Conservation (phyloP, 35 echinoderm and acorn worm genomes). For the Diadema setosum region DNA sequence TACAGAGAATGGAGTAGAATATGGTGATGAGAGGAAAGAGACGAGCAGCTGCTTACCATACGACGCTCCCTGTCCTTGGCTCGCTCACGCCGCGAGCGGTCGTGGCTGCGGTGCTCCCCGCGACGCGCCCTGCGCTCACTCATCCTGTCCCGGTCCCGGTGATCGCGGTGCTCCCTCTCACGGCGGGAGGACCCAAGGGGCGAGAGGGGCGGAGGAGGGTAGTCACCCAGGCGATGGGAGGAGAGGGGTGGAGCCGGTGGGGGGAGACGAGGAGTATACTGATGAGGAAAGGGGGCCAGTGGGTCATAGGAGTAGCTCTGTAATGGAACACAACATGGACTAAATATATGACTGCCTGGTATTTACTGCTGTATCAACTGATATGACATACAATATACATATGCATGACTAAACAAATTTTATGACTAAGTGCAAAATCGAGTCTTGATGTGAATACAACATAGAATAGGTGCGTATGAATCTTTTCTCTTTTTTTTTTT, state of each 20-base stretch:
- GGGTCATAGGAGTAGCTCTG: conserved; percentile 31
- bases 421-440: no score
- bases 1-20: no score
- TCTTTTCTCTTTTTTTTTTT: no score
- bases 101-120: background rate
- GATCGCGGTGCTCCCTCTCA: background rate
- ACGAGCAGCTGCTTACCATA: background rate
- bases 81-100: background rate
- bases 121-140: background rate
- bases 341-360: no score
- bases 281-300: background rate
- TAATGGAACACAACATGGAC: background rate
- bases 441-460: no score
- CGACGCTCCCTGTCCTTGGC: background rate
- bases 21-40: no score
- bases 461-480: no score
- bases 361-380: no score
- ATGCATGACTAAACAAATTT: no score
- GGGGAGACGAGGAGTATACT: background rate
- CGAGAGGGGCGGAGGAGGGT: conserved; percentile 2
- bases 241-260: conserved; percentile 1
- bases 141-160: background rate
- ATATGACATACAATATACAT: no score
- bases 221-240: conserved; percentile 15
- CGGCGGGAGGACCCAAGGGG: background rate